Evolutionary conservation across 1,140 invertebrate genomes (phyloP).

Genomic region (Lithobius niger): DNA sequence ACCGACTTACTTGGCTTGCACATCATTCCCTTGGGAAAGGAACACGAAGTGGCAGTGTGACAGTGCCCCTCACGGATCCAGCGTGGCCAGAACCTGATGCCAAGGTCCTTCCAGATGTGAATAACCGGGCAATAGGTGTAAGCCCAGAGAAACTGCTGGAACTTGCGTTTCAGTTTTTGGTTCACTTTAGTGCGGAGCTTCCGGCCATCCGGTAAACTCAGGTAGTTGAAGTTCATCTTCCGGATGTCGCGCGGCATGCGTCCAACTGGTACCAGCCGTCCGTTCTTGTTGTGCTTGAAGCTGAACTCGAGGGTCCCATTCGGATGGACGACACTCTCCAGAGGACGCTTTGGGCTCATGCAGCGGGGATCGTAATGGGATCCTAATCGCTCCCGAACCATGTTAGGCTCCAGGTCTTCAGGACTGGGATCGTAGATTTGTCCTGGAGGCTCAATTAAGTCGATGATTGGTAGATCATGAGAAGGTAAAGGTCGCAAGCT

Average conservation of each 20-base stretch:
- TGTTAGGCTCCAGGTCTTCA: slow-evolving; percentile 34
- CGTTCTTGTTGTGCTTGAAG: slow-evolving; percentile 28
- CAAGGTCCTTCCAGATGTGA: slow-evolving; percentile 42
- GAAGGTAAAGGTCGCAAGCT: slow-evolving; percentile 8
- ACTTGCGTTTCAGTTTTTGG: slow-evolving; percentile 30
- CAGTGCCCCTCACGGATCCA: slow-evolving; percentile 42
- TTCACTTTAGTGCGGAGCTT: slow-evolving; percentile 29
- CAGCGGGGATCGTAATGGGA: slow-evolving; percentile 35
- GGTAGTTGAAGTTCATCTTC: slow-evolving; percentile 26
- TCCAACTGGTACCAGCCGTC: slow-evolving; percentile 30
- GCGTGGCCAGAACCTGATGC: slow-evolving; percentile 43
- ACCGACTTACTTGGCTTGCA: slow-evolving; percentile 32
- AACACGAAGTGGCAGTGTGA: slow-evolving; percentile 32
- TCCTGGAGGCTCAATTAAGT: slow-evolving; percentile 36
- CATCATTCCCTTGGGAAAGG: slow-evolving; percentile 43
- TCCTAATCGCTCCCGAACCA: slow-evolving; percentile 33
- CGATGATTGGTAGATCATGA: slow-evolving; percentile 30
- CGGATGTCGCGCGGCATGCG: slow-evolving; percentile 32
- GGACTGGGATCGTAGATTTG: slow-evolving; percentile 35
- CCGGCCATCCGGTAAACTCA: slow-evolving; percentile 29
- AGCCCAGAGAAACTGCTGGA: slow-evolving; percentile 41
- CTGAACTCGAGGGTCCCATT: slow-evolving; percentile 32
- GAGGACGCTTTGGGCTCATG: slow-evolving; percentile 34
- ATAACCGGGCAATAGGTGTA: slow-evolving; percentile 42
- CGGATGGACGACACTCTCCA: slow-evolving; percentile 20